phyloP scores from a whole-genome alignment of 1,140 invertebrate species.

The Drosophila kanapiae region DNA sequence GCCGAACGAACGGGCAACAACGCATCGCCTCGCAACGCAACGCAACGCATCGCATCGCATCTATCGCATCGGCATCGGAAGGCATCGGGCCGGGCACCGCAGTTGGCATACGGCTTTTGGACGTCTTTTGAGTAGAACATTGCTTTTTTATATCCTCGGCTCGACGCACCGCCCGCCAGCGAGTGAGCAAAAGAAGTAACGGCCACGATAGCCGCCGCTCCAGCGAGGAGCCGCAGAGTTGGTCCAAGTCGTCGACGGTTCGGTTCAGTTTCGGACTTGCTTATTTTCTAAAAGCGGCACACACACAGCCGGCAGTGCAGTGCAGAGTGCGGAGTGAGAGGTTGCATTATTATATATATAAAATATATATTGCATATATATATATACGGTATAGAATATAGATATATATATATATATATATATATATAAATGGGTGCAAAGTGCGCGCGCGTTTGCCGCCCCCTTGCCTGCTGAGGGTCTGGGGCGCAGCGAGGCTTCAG shows the following conservation, averaged over 20 bases:
- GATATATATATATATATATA: slow-evolving; percentile 66
- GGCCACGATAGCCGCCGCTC: slow-evolving; percentile 43
- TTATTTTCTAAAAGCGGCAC: slow-evolving; percentile 79
- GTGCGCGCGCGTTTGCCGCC: slow-evolving; percentile 76
- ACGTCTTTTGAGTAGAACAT: slow-evolving; percentile 85
- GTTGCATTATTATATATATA: slow-evolving; percentile 80
- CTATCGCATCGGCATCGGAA: slow-evolving; percentile 65
- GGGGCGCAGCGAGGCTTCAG: slow-evolving; percentile 37
- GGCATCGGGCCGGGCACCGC: slow-evolving; percentile 74
- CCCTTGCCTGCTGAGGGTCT: slow-evolving; percentile 27
- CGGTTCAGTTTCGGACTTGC: slow-evolving; percentile 82
- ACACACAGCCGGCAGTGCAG: slow-evolving; percentile 55
- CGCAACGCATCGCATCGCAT: slow-evolving; percentile 57
- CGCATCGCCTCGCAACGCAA: slow-evolving; percentile 47
- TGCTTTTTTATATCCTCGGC: slow-evolving; percentile 85
- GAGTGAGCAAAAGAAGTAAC: slow-evolving; percentile 65
- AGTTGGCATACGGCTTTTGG: slow-evolving; percentile 85
- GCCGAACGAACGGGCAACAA: slow-evolving; percentile 74
- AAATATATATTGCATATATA: slow-evolving; percentile 71
- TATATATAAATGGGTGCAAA: slow-evolving; percentile 61
- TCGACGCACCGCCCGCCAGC: slow-evolving; percentile 66
- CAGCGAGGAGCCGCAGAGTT: slow-evolving; percentile 65
- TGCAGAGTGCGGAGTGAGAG: slow-evolving; percentile 35
- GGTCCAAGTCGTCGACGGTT: slow-evolving; percentile 82
- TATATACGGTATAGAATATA: slow-evolving; percentile 67